These are phyloP conservation scores for Aleiodes testaceus DNA, from an alignment of 2,888 invertebrate species.

Conservation along the genomic window DNA sequence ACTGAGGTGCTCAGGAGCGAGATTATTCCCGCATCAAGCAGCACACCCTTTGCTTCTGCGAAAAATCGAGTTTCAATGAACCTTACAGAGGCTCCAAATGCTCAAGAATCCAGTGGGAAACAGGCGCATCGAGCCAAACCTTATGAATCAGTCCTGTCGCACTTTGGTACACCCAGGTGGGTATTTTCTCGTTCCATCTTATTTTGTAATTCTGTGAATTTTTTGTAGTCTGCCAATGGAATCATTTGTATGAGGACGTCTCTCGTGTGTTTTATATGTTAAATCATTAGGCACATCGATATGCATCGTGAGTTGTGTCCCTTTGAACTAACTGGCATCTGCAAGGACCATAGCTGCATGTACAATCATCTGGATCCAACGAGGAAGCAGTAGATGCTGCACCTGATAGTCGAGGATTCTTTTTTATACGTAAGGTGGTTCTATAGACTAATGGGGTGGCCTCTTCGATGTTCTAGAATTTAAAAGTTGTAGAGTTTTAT, in stretches of 20 bases:
- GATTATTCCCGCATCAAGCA: neutral
- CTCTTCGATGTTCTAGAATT: neutral
- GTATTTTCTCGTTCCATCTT: constrained; percentile 49
- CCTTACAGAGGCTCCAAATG: neutral
- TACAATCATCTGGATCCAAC: constrained; percentile 64
- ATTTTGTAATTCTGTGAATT: neutral
- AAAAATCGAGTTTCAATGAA: neutral
- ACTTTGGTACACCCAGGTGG: constrained; percentile 65
- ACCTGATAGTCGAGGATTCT: constrained; percentile 52
- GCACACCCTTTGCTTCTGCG: neutral
- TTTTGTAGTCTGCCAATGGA: constrained; percentile 35
- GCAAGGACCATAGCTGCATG: constrained; percentile 69
- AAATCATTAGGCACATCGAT: constrained; percentile 62
- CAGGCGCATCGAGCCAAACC: constrained; percentile 49
- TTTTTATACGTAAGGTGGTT: constrained; percentile 70
- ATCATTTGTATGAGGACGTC: constrained; percentile 47
- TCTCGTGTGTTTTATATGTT: constrained; percentile 47
- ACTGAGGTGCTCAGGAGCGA: neutral
- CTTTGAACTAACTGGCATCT: constrained; percentile 70
- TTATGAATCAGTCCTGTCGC: constrained; percentile 66
- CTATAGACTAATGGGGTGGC: constrained; percentile 59
- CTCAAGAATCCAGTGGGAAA: constrained; percentile 31
- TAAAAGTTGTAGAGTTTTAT: neutral
- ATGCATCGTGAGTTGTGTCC: constrained; percentile 70
- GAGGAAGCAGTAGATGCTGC: constrained; percentile 61